These are phyloP conservation scores for Crioceris asparagi DNA, from an alignment of 2,888 invertebrate genomes.

Conservation along the genomic window DNA sequence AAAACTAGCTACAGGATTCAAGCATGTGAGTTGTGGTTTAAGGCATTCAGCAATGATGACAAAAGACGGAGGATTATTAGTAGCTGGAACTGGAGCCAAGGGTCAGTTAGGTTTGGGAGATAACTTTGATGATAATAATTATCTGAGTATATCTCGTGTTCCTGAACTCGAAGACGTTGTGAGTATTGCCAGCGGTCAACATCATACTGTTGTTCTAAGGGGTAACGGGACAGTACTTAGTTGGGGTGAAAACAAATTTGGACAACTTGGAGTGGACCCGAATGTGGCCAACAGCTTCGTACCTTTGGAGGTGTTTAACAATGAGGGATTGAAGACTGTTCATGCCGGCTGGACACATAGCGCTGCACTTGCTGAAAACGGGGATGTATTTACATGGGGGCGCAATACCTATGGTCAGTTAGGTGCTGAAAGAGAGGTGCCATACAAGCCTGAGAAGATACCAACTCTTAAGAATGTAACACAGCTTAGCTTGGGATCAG, in stretches of 20 bases:
- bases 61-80: conserved; percentile 49
- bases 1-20: conserved; percentile 42
- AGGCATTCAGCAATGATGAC: conserved; percentile 57
- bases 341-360: conserved; percentile 74
- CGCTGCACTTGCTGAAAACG: conserved; percentile 50
- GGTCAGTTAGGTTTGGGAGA: conserved; percentile 55
- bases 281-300: conserved; percentile 43
- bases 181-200: conserved; percentile 68
- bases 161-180: conserved; percentile 45
- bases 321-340: conserved; percentile 46
- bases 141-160: conserved; percentile 43
- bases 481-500: conserved; percentile 62
- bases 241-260: conserved; percentile 79
- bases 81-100: conserved; percentile 56
- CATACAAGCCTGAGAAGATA: conserved; percentile 40
- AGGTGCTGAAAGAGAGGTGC: conserved; percentile 42
- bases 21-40: conserved; percentile 54
- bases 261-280: conserved; percentile 57
- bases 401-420: conserved; percentile 73
- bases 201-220: conserved; percentile 57
- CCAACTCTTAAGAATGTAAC: conserved; percentile 42
- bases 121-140: conserved; percentile 36
- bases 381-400: conserved; percentile 64
- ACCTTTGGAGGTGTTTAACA: conserved; percentile 47
- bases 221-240: conserved; percentile 50